These are phyloP conservation scores for Florisuga fusca DNA, from an alignment of 2,797 vertebrate genomes.

Conservation along the genomic window DNA sequence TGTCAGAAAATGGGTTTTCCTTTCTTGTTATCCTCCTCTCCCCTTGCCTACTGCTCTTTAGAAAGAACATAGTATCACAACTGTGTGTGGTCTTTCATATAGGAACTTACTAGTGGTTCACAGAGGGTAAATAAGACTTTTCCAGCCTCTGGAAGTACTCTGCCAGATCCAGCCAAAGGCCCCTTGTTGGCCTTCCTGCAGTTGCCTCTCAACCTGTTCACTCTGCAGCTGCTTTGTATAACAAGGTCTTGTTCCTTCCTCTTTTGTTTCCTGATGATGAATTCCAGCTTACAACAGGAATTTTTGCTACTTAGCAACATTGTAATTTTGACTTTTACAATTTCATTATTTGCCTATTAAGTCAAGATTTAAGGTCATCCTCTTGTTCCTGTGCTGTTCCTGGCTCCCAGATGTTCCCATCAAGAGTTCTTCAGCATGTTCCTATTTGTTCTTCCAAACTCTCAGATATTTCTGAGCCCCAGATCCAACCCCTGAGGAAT, in stretches of 20 bases:
- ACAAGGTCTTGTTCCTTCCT: background rate
- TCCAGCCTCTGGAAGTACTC: background rate
- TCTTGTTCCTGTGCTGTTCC: background rate
- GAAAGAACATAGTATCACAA: background rate
- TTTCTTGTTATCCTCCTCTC: background rate
- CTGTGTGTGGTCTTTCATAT: background rate
- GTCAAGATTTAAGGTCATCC: background rate
- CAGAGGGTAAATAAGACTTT: background rate
- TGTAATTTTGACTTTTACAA: background rate
- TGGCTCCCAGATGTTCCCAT: background rate
- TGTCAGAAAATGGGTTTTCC: background rate
- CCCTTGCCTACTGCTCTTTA: background rate
- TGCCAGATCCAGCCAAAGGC: background rate
- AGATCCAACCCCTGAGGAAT: background rate
- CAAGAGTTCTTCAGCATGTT: background rate
- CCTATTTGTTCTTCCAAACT: background rate
- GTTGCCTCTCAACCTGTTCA: background rate
- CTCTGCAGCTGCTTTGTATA: background rate
- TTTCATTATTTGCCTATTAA: background rate
- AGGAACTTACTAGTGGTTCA: background rate
- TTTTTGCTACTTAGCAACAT: background rate
- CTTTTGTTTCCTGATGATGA: background rate
- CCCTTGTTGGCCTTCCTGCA: rapidly evolving
- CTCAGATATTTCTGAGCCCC: background rate
- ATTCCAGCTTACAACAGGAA: background rate